Evolutionary conservation across 2,113 vertebrate species (phyloP).

Genomic region (Hassar affinis): DNA sequence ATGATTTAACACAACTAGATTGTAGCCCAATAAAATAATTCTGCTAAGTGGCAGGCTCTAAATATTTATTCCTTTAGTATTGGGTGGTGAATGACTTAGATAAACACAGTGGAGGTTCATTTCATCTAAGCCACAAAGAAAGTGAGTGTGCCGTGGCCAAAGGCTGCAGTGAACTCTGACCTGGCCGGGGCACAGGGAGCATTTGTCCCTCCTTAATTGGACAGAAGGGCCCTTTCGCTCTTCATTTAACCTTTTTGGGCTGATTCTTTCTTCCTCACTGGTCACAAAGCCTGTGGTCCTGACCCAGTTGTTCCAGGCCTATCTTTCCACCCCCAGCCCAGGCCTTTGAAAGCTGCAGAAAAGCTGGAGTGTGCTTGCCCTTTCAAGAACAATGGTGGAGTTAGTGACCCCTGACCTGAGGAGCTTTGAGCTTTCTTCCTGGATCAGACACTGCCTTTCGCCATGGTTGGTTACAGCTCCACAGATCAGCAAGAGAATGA

Average conservation of each 20-base stretch:
- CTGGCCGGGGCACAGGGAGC: constrained; percentile 65
- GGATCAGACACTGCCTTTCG: constrained; percentile 73
- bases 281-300: constrained; percentile 72
- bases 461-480: constrained; percentile 75
- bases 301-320: constrained; percentile 74
- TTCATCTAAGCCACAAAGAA: constrained; percentile 70
- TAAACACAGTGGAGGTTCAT: constrained; percentile 72
- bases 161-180: constrained; percentile 70
- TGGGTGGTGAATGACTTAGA: constrained; percentile 72
- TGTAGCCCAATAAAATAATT: constrained; percentile 70
- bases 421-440: constrained; percentile 69
- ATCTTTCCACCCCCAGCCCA: constrained; percentile 71
- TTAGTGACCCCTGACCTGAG: constrained; percentile 74
- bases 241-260: constrained; percentile 78
- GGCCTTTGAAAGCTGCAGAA: constrained; percentile 72
- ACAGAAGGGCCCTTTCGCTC: constrained; percentile 77
- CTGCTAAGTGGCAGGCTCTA: constrained; percentile 67
- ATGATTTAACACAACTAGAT: background rate
- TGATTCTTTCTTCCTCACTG: constrained; percentile 64
- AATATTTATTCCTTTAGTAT: constrained; percentile 76
- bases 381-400: constrained; percentile 73
- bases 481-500: constrained; percentile 71
- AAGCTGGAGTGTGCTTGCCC: constrained; percentile 79
- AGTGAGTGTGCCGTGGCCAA: constrained; percentile 71
- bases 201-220: constrained; percentile 76